A percentile compares a stretch with the other conserved stretches of the same genome.
These are phyloP conservation scores for Urocynchramus pylzowi DNA, from an alignment of 2,113 vertebrate species.

Conservation along the genomic window DNA sequence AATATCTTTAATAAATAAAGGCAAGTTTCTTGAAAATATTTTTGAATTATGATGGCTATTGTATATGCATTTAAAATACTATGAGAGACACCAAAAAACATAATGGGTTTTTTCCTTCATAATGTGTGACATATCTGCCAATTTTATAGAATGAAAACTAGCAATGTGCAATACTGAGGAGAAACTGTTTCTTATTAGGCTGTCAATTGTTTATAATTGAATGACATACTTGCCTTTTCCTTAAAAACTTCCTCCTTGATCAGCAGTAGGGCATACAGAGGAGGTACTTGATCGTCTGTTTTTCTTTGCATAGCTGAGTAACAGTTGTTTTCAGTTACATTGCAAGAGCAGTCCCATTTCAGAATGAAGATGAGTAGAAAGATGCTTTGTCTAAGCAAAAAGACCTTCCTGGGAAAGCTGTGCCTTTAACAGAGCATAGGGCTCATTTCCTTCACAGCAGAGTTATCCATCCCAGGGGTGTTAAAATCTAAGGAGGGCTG, in stretches of 20 bases:
- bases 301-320: background rate
- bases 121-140: background rate
- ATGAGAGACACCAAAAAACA: background rate
- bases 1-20: background rate
- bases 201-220: background rate
- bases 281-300: rapidly evolving
- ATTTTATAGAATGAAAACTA: background rate
- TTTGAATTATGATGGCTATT: background rate
- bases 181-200: background rate
- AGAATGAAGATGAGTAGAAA: background rate
- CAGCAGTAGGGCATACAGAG: background rate
- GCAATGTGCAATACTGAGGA: background rate
- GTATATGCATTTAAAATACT: background rate
- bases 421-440: rapidly evolving
- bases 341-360: background rate
- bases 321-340: background rate
- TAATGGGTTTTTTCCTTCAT: background rate
- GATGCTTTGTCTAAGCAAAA: background rate
- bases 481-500: background rate
- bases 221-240: background rate
- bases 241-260: background rate
- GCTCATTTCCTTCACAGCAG: background rate
- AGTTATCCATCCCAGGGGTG: background rate
- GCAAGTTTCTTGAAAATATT: background rate
- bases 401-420: background rate